phyloP scores from a whole-genome alignment of 1,140 invertebrate genomes.

The Ylistrum balloti region DNA sequence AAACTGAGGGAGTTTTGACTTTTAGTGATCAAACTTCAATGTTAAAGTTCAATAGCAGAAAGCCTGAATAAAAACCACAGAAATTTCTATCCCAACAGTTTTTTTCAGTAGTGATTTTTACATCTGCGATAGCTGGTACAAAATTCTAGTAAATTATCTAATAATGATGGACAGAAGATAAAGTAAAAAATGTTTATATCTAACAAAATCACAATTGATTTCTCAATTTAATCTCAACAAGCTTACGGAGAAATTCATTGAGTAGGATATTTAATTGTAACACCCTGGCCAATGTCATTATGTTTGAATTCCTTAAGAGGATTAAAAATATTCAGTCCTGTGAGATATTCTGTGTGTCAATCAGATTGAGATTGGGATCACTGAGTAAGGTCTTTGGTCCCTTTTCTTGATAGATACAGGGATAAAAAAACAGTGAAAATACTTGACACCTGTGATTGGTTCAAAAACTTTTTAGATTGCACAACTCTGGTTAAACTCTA shows the following conservation, averaged over 20 bases:
- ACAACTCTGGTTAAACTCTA: not conserved
- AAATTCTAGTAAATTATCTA: not conserved
- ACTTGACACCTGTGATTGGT: not conserved
- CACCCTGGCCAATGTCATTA: conserved; percentile 17
- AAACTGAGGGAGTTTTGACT: no score
- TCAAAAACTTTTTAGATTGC: no score
- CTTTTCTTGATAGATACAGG: not conserved
- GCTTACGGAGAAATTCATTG: not conserved
- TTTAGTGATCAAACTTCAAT: no score
- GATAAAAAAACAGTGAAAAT: not conserved
- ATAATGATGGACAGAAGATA: not conserved
- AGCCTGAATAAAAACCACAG: not conserved
- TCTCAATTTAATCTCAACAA: not conserved
- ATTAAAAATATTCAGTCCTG: not conserved
- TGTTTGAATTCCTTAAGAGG: not conserved
- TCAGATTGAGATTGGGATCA: not conserved
- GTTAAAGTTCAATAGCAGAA: not conserved
- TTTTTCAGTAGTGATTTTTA: not conserved
- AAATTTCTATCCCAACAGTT: no score
- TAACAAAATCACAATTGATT: conserved; percentile 22
- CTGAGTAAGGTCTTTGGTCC: not conserved
- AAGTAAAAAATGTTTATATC: not conserved
- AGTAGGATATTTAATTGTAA: not conserved
- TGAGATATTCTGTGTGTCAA: not conserved
- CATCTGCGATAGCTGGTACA: no score